Evolutionary conservation across 1,140 invertebrate genomes (phyloP).

Genomic region (Drosophila ogumai): DNA sequence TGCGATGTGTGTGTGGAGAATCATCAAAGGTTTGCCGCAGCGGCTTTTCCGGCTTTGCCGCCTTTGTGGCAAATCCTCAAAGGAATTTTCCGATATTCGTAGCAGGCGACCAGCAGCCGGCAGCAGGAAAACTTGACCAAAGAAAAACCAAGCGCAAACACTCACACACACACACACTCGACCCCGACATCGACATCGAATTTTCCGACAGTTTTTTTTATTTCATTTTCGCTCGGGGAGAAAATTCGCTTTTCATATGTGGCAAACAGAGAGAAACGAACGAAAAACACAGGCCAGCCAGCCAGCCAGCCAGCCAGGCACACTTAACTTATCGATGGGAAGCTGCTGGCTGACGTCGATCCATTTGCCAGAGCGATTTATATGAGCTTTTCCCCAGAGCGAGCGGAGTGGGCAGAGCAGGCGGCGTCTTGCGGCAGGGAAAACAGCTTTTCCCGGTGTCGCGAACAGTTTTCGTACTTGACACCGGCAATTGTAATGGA

Average conservation of each 20-base stretch:
- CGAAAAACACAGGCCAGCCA: constrained; percentile 6
- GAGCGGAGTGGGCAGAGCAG: not conserved
- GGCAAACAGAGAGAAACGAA: constrained; percentile 21
- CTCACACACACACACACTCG: constrained; percentile 19
- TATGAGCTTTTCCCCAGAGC: constrained; percentile 39
- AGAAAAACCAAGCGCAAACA: constrained; percentile 69
- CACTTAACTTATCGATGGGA: constrained; percentile 65
- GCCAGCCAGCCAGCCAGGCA: constrained; percentile 11
- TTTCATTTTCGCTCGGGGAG: constrained; percentile 67
- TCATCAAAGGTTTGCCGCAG: constrained; percentile 83
- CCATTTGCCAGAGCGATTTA: constrained; percentile 58
- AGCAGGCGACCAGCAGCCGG: constrained; percentile 74
- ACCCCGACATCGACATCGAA: constrained; percentile 71
- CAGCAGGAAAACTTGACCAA: constrained; percentile 74
- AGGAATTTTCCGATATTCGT: constrained; percentile 84
- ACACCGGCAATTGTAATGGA: constrained; percentile 39
- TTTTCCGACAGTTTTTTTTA: constrained; percentile 61
- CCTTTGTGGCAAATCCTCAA: constrained; percentile 84
- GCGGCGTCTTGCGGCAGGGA: constrained; percentile 1
- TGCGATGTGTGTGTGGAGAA: constrained; percentile 58
- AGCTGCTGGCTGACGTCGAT: constrained; percentile 72
- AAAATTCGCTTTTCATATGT: constrained; percentile 82
- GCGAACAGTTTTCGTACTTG: not conserved
- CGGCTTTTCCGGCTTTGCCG: constrained; percentile 74
- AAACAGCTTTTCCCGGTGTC: constrained; percentile 45